Base-by-base conservation (phyloP, 2,888 invertebrate species). In the Clanis bilineata region DNA sequence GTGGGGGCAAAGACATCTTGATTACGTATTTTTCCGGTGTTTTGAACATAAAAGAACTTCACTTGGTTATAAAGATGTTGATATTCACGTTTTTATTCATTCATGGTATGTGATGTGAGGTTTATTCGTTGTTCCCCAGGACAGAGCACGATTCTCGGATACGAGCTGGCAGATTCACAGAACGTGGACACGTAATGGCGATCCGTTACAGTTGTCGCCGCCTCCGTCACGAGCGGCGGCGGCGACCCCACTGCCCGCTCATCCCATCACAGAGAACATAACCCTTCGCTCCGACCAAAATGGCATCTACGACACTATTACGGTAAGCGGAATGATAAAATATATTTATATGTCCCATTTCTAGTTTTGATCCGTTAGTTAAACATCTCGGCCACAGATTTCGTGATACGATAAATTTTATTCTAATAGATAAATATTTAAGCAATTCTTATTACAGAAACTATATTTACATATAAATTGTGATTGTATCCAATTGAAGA, bases 161-260 rank as follows among this genome's bases (percentile, higher is more conserved):
- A 95, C 95, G 60, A 95, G 95, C 78, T 95, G 95, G 93, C 95
- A 94, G 81, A 95, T 95, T 65, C 95, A 95, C 80, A 93, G 94
- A 64, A 94, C 94, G 76, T 95, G 95, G 95, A 85, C 93, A 56
- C 93, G 93, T 65, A 93, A 90, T 76, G 91, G 87, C 41, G 88
- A 88, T 61, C 83, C 89, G 54, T 79, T 89, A 5, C 86, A 87
- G 69, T 76, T 87, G 61, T 86, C 92, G 61, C 89, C 91, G 28
- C 83, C 87, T 64, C 80, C 85, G 0, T 64, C 77, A 38, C 78
- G 86, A 10, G 72, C 81, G 21, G 71, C 78, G 21, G 71, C 78
- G 38, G 75, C 80, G 62, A 71, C 79, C 3, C 71, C 82, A 61
- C 76, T 77, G 15, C 77, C 81, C 65, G 76, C 79, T 5, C 74